Evolutionary conservation across 2,797 vertebrate species (phyloP), one percentile per base, ranked within the genome.

Genomic region (Choloepus didactylus): DNA sequence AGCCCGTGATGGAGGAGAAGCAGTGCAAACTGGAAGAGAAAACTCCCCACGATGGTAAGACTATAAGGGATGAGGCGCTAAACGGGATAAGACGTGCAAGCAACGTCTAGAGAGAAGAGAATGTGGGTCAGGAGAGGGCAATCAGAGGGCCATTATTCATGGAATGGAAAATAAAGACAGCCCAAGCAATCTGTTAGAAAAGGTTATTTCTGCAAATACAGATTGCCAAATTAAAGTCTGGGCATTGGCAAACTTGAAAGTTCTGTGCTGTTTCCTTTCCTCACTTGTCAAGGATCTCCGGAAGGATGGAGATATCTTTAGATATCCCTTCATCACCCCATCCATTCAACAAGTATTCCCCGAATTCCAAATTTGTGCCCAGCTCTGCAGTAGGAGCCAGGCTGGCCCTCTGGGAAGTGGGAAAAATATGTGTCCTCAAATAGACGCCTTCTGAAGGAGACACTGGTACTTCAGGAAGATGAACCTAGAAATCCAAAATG

Each of bases 11-110:
- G n/a, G 44, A 35, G 18, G 2, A 44, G 31, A 5, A n/a, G 23
- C 29, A 70, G 2, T 3, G 56, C 35, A 9, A 49, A 15, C 69
- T 15, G 66, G 66, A 46, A 49, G 0, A 49, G 44, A 21, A 6
- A 41, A 49, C 14, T 7, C 6, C 10, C 44, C 29, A 44, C n/a
- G 9, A 44, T 9, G 1, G 27, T 23, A 19, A 51, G 56, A 51
- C 6, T 0, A 1, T 0, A 8, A 73, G 67, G 11, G 0, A 18
- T 5, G 0, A 27, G n/a, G 31, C 25, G 0, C n/a, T 10, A 41
- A 11, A 23, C 1, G 1, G 44, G 27, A 11, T 12, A 6, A 41
- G 69, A 51, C 3, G 0, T 4, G 9, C 0, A 4, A 73, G 46
- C 25, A 1, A 4, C 1, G 3, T 38, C 31, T 0, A 25, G 15